Evolutionary conservation across 2,113 vertebrate genomes (phyloP), one percentile per base, ranked within the genome.

Genomic region (Scortum barcoo): DNA sequence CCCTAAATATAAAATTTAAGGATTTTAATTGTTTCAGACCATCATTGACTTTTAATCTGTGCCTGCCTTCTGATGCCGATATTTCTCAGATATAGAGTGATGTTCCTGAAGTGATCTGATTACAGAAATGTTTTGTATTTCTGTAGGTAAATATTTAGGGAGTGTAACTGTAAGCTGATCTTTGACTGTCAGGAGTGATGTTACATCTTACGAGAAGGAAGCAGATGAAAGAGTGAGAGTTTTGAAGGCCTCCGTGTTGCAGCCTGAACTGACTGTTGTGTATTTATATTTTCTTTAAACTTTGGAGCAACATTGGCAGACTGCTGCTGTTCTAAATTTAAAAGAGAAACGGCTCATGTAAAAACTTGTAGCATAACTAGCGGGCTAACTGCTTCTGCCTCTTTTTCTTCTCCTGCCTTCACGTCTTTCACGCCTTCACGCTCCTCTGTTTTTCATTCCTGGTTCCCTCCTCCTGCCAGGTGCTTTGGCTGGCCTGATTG

Each of bases 401-500:
- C 24, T 5, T 40, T 24, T 46, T 36, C 60, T 33, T 51, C 22
- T 67, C 33, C 33, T 36, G 33, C 33, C 33, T 65, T 72, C 61
- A 74, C 17, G 44, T n/a, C n/a, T n/a, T n/a, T n/a, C n/a, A n/a
- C n/a, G n/a, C n/a, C 50, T 65, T 72, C 61, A 74, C 17, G 44
- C 56, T 28, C 19, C 19, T 72, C 46, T n/a, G n/a, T n/a, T 10
- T 26, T 17, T 36, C 26, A 54, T 12, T 53, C 74, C 38, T 65
- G 16, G 16, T 61, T 26, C 11, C 53, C 26, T 48, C 74, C 16
- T 79, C 19, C 53, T 4, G 68, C 81, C 84, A 99, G 98, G 98
- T 84, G 98, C 98, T n/a, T 85, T 99, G 92, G 98, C 98, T 28
- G 98, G 98, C 80, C 94, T 99, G 87, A 99, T 99, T 91, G 98